Conservation (phyloP, 64 coral and sea anemone species). For the Catalaphyllia jardinei region DNA sequence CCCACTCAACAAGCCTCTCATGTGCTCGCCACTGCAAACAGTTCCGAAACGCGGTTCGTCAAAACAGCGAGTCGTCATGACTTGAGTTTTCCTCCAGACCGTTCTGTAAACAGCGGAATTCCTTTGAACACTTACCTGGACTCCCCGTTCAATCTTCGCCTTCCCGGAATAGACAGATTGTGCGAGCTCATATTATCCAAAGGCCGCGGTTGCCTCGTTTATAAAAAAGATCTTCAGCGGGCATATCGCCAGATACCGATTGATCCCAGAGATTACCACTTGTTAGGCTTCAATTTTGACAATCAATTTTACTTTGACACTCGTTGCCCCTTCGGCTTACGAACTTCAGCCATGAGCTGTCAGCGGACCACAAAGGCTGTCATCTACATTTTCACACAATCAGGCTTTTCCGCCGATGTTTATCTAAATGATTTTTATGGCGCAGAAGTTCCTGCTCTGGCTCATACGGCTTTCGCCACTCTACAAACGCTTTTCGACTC, state of each 20-base stretch:
- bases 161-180: not conserved
- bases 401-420: too few species aligned
- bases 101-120: slow-evolving; percentile 3
- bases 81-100: not conserved
- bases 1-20: not conserved
- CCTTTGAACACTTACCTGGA: not conserved
- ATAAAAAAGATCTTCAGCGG: not conserved
- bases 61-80: not conserved
- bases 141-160: not conserved
- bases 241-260: not conserved
- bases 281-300: not conserved
- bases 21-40: not conserved
- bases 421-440: not conserved
- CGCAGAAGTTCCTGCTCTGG: not conserved
- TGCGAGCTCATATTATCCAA: not conserved
- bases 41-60: slow-evolving; percentile 2
- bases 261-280: not conserved
- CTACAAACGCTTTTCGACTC: not conserved
- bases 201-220: not conserved
- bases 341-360: slow-evolving; percentile 11
- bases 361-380: slow-evolving; percentile 7
- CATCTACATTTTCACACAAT: too few species aligned
- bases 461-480: not conserved
- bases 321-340: not conserved
- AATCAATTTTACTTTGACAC: not conserved